These are phyloP conservation scores for Acanthosoma haemorrhoidale DNA, from an alignment of 2,888 invertebrate species.

Conservation along the genomic window DNA sequence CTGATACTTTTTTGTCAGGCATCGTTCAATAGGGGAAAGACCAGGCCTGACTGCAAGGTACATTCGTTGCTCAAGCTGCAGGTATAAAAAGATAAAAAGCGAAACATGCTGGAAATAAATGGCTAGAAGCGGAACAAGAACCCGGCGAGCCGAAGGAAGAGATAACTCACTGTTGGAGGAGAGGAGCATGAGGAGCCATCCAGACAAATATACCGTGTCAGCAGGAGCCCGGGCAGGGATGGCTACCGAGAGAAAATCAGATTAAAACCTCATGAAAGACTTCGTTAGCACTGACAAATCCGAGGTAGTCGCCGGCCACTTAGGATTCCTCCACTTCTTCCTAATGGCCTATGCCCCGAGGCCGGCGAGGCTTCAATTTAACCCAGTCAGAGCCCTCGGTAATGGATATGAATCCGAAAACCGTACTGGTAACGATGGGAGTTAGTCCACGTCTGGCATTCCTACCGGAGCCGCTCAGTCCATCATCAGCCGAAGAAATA, in stretches of 20 bases:
- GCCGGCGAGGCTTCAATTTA: conserved; percentile 5
- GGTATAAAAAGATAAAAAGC: not conserved
- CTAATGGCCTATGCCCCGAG: conserved; percentile 1
- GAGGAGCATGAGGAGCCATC: not conserved
- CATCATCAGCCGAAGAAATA: conserved; percentile 6
- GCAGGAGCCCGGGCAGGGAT: not conserved
- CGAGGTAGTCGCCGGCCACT: not conserved
- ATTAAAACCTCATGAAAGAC: conserved; percentile 27
- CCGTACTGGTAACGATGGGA: conserved; percentile 12
- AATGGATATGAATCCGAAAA: conserved; percentile 14
- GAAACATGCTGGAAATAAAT: not conserved
- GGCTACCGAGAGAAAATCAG: conserved; percentile 16
- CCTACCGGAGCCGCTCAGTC: not conserved
- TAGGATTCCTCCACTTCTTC: conserved; percentile 12
- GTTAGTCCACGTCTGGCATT: conserved; percentile 4
- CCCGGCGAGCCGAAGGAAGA: not conserved
- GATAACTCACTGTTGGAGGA: too few species aligned
- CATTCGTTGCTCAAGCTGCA: too few species aligned
- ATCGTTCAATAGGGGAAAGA: too few species aligned
- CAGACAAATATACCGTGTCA: conserved; percentile 8
- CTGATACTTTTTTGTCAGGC: too few species aligned
- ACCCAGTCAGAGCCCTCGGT: not conserved
- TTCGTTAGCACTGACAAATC: conserved; percentile 26
- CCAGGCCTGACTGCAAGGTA: too few species aligned
- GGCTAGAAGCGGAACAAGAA: not conserved